phyloP scores from a whole-genome alignment of 2,888 invertebrate species.

The Gnatocerus cornutus region DNA sequence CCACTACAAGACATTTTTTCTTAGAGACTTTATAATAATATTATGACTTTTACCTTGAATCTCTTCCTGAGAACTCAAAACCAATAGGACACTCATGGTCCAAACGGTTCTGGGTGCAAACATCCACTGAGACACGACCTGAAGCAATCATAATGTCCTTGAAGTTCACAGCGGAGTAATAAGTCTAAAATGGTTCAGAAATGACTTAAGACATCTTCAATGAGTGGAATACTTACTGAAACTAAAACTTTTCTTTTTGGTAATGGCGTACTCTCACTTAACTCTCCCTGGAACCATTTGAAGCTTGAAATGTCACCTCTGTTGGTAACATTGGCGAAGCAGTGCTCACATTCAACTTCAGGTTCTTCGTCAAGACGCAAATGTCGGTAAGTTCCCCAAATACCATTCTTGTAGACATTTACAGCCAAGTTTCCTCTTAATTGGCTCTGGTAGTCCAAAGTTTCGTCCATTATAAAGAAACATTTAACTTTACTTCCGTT shows the following conservation, averaged over 20 bases:
- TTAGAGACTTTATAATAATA: background rate
- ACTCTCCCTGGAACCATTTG: conserved; percentile 81
- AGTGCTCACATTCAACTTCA: conserved; percentile 75
- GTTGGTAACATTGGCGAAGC: conserved; percentile 83
- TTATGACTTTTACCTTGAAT: conserved; percentile 74
- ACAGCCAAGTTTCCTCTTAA: conserved; percentile 83
- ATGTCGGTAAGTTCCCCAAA: conserved; percentile 83
- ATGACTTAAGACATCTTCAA: no score
- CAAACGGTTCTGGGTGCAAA: conserved; percentile 79
- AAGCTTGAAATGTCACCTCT: conserved; percentile 90
- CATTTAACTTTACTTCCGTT: conserved; percentile 69
- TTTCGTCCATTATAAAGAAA: conserved; percentile 77
- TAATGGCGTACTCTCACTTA: background rate
- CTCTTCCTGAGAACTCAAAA: conserved; percentile 81
- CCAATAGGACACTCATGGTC: conserved; percentile 80
- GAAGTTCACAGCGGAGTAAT: conserved; percentile 91
- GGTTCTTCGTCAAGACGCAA: conserved; percentile 75
- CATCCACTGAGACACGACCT: conserved; percentile 87
- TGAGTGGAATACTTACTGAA: no score
- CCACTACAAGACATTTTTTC: conserved; percentile 1
- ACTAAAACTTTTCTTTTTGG: background rate
- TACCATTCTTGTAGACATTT: conserved; percentile 80
- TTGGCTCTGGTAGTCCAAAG: conserved; percentile 78
- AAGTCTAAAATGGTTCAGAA: conserved; percentile 63
- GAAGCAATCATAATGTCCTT: conserved; percentile 96